phyloP scores from a whole-genome alignment of 1,140 invertebrate genomes.

The Papilio helenus region DNA sequence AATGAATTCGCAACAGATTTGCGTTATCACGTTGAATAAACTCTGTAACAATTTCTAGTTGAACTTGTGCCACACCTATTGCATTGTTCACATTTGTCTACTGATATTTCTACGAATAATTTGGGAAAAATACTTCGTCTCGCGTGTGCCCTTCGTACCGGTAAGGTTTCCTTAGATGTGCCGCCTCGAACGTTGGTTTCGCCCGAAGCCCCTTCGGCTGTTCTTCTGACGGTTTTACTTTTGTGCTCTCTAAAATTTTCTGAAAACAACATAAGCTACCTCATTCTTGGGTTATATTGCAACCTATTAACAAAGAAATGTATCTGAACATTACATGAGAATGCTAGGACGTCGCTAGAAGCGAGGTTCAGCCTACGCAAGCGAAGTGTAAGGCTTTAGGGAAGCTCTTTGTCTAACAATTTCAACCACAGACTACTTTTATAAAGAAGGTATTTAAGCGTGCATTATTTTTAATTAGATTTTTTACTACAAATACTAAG shows the following conservation, averaged over 20 bases:
- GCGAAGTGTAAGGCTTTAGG: not conserved
- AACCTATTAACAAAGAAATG: not conserved
- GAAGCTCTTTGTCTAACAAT: not conserved
- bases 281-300: constrained; percentile 46
- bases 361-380: not conserved
- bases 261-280: constrained; percentile 54
- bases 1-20: constrained; percentile 3
- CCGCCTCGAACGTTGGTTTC: constrained; percentile 48
- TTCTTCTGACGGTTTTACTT: constrained; percentile 44
- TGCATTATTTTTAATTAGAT: not conserved
- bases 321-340: not conserved
- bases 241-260: constrained; percentile 55
- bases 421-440: not conserved
- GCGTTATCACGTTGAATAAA: constrained; percentile 1
- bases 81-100: constrained; percentile 30
- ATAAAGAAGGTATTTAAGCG: not conserved
- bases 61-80: constrained; percentile 42
- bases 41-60: constrained; percentile 3
- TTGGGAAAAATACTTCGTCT: constrained; percentile 62
- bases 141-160: constrained; percentile 55
- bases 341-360: not conserved
- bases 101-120: constrained; percentile 51
- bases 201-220: constrained; percentile 44
- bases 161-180: constrained; percentile 50
- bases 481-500: not conserved